These are phyloP conservation scores for Henicopernis longicauda DNA, from an alignment of 2,113 vertebrate species.

Conservation along the genomic window DNA sequence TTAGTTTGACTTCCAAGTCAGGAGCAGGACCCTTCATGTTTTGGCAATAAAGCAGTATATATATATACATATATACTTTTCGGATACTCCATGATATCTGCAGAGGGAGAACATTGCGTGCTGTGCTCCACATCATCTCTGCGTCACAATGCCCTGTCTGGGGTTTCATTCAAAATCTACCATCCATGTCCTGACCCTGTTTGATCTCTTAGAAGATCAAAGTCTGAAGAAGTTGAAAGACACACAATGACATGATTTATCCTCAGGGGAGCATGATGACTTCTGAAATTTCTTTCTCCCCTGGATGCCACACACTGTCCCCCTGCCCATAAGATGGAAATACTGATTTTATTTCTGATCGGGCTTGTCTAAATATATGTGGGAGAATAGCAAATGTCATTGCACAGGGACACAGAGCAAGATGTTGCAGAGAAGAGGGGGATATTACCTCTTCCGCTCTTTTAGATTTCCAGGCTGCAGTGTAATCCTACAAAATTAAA, in stretches of 20 bases:
- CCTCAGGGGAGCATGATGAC: not conserved
- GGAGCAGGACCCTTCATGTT: not conserved
- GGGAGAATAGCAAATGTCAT: not conserved
- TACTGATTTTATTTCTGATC: not conserved
- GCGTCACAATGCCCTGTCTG: not conserved
- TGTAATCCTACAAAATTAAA: constrained; percentile 47
- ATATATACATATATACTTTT: not conserved
- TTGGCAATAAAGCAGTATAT: not conserved
- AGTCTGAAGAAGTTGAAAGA: constrained; percentile 33
- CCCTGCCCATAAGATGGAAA: not conserved
- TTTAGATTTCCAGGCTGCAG: constrained; percentile 5
- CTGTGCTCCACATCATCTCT: not conserved
- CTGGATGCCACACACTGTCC: not conserved
- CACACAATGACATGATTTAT: not conserved
- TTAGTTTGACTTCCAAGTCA: not conserved
- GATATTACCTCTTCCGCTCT: constrained; percentile 12
- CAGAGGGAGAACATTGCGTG: not conserved
- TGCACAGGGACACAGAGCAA: not conserved
- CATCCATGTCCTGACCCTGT: not conserved
- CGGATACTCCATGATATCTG: not conserved
- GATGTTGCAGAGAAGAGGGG: not conserved
- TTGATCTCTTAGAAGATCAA: constrained; percentile 31
- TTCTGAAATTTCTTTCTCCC: constrained; percentile 13
- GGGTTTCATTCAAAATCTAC: not conserved
- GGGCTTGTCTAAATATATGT: not conserved